Evolutionary conservation across 2,888 invertebrate species (phyloP).

Genomic region (Homarus gammarus): DNA sequence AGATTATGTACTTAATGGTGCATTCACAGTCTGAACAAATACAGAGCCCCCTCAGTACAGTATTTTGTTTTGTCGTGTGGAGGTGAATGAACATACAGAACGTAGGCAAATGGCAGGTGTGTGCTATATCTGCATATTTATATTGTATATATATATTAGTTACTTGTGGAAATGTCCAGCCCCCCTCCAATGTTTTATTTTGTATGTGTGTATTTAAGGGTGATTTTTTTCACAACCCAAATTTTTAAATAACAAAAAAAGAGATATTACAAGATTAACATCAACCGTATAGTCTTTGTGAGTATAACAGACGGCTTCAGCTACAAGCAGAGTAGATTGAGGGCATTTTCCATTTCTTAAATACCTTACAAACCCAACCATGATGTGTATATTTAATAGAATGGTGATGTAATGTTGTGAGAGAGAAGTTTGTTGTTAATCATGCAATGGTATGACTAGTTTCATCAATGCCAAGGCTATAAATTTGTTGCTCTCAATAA

Average conservation of each 20-base stretch:
- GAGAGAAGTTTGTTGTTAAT: slow-evolving; percentile 42
- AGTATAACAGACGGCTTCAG: slow-evolving; percentile 16
- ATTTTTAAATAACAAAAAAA: slow-evolving; percentile 10
- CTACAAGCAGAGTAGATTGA: slow-evolving; percentile 27
- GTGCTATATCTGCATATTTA: slow-evolving; percentile 41
- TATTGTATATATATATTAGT: slow-evolving; percentile 64
- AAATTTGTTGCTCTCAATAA: slow-evolving; percentile 67
- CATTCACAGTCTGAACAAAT: slow-evolving; percentile 27
- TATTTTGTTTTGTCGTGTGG: slow-evolving; percentile 11
- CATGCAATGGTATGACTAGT: slow-evolving; percentile 51
- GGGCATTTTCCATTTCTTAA: slow-evolving; percentile 35
- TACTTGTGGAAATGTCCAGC: slow-evolving; percentile 41
- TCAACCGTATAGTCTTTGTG: not conserved
- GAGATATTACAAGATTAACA: not conserved
- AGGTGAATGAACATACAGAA: slow-evolving; percentile 17
- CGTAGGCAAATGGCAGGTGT: slow-evolving; percentile 7
- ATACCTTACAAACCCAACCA: not conserved
- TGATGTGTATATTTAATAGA: slow-evolving; percentile 35
- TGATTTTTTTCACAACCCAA: slow-evolving; percentile 13
- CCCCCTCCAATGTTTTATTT: slow-evolving; percentile 37
- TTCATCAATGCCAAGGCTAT: slow-evolving; percentile 58
- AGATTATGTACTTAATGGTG: slow-evolving; percentile 40
- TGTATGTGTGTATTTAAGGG: slow-evolving; percentile 58
- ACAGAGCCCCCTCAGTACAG: not conserved
- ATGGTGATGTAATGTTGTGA: slow-evolving; percentile 33